Conservation (phyloP, 2,888 invertebrate genomes). For the Protonemura montana region DNA sequence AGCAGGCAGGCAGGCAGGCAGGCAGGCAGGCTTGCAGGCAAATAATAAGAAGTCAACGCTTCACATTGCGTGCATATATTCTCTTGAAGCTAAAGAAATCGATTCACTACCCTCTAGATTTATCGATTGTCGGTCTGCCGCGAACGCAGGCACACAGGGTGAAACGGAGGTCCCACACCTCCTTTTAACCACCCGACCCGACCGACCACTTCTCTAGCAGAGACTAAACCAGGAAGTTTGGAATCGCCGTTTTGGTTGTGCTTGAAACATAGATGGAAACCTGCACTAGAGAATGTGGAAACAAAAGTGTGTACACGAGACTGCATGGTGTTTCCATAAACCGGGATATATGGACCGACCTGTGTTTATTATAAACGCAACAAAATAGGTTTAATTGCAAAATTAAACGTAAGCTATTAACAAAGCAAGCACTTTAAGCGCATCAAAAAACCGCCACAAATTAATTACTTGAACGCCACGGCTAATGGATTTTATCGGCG, state of each 20-base stretch:
- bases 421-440: neutral
- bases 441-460: neutral
- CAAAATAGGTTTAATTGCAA: neutral
- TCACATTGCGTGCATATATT: neutral
- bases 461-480: neutral
- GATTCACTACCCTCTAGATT: constrained; percentile 4
- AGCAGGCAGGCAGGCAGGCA: too few species aligned
- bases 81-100: neutral
- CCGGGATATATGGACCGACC: neutral
- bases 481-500: neutral
- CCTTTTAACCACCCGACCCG: neutral
- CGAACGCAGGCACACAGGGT: neutral
- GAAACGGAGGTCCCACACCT: neutral
- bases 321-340: neutral
- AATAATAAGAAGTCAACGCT: constrained; percentile 28
- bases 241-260: neutral
- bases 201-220: neutral
- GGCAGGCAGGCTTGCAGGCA: too few species aligned
- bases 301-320: neutral
- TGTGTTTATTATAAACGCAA: neutral
- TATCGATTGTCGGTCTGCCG: constrained; percentile 2
- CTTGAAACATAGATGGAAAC: neutral
- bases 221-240: neutral
- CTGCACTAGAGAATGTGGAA: neutral
- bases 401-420: neutral